Conservation (phyloP, 2,797 vertebrate genomes). For the Sorex maritimensis region DNA sequence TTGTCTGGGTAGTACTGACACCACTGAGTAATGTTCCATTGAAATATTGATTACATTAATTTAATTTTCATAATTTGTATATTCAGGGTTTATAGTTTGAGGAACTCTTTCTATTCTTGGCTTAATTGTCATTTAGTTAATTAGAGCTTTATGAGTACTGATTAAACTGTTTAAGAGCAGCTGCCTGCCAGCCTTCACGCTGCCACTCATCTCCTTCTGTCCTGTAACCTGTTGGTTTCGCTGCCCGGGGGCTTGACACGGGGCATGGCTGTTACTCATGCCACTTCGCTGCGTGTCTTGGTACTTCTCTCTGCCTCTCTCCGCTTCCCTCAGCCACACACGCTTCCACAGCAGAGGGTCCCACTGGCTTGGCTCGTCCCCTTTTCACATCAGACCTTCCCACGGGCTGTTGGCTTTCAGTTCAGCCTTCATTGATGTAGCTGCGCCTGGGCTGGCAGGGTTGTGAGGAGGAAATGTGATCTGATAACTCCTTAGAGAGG, state of each 20-base stretch:
- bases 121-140: conserved; percentile 73
- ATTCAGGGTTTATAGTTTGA: conserved; percentile 58
- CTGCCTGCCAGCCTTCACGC: neutral
- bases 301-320: neutral
- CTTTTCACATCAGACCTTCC: neutral
- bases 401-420: neutral
- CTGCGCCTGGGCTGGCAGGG: neutral
- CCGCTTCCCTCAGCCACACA: neutral
- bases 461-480: conserved; percentile 1
- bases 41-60: conserved; percentile 77
- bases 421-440: neutral
- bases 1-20: conserved; percentile 48
- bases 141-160: conserved; percentile 56
- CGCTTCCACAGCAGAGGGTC: neutral
- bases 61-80: conserved; percentile 71
- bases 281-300: neutral
- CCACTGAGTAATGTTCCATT: conserved; percentile 57
- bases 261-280: neutral
- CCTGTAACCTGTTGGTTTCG: rapidly evolving
- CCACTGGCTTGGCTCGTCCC: neutral
- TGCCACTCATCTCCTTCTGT: neutral
- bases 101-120: conserved; percentile 64
- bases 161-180: conserved; percentile 36
- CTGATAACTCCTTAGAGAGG: conserved; percentile 14
- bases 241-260: neutral